phyloP scores from a whole-genome alignment of 2,113 vertebrate genomes.

The Sceloporus tristichus region DNA sequence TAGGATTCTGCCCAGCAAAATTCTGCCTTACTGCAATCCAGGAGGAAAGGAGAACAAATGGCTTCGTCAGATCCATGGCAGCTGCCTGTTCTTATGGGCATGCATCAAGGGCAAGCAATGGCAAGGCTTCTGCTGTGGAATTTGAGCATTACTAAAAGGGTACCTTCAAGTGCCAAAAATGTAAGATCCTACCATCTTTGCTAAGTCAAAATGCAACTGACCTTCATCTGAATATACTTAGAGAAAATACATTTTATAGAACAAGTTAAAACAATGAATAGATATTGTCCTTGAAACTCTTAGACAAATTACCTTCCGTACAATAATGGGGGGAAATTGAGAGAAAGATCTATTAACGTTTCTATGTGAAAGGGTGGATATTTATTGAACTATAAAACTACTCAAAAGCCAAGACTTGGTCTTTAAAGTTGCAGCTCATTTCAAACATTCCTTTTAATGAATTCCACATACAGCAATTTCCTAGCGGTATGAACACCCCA shows the following conservation, averaged over 20 bases:
- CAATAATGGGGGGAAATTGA: conserved; percentile 18
- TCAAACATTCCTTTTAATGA: conserved; percentile 68
- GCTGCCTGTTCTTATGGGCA: not conserved
- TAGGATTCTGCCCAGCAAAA: not conserved
- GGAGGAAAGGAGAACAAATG: not conserved
- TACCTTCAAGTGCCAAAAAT: conserved; percentile 31
- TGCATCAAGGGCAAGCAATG: not conserved
- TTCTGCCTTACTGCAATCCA: too few relatives aligned
- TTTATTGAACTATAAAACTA: conserved; percentile 60
- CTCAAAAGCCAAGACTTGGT: conserved; percentile 66
- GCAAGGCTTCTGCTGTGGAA: not conserved
- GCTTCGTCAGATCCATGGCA: not conserved
- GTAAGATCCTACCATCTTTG: conserved; percentile 15
- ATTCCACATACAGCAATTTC: conserved; percentile 71
- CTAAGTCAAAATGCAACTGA: not conserved
- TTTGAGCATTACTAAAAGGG: conserved; percentile 31
- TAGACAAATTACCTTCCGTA: conserved; percentile 8
- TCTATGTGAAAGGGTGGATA: conserved; percentile 7
- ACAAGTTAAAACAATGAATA: conserved; percentile 18
- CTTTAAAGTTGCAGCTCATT: conserved; percentile 70
- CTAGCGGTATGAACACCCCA: conserved; percentile 71
- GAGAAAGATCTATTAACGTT: conserved; percentile 31
- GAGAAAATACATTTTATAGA: conserved; percentile 36
- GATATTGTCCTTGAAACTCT: conserved; percentile 22
- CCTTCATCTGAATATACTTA: conserved; percentile 23